Conservation (phyloP, 2,888 invertebrate species). For the Ochlodes sylvanus region DNA sequence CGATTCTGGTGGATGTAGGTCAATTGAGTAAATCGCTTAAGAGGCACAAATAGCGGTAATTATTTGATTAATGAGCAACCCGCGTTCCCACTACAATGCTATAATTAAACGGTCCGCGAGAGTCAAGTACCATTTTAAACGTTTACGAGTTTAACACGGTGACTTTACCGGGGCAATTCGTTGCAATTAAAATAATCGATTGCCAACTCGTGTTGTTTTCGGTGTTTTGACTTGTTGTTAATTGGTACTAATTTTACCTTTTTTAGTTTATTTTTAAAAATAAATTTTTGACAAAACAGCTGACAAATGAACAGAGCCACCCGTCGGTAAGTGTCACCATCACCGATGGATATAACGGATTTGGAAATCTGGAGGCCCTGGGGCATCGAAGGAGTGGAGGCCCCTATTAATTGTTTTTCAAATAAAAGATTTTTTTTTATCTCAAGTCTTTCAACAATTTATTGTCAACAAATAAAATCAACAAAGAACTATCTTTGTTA, state of each 20-base stretch:
- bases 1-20: slow-evolving; percentile 29
- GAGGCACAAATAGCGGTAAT: slow-evolving; percentile 38
- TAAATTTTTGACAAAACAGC: no score
- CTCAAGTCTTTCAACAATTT: no score
- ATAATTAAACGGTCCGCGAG: slow-evolving; percentile 30
- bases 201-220: not conserved
- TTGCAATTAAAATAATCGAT: slow-evolving; percentile 26
- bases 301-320: no score
- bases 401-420: no score
- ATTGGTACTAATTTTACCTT: not conserved
- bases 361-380: no score
- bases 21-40: slow-evolving; percentile 39
- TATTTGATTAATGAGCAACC: slow-evolving; percentile 35
- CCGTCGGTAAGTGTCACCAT: no score
- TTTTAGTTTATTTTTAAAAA: not conserved
- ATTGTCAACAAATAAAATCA: no score
- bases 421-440: no score
- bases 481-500: no score
- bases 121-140: slow-evolving; percentile 31
- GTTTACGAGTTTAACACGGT: slow-evolving; percentile 2
- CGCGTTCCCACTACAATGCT: slow-evolving; percentile 31
- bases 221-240: not conserved
- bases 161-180: slow-evolving; percentile 25
- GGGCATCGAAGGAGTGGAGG: no score
- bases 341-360: no score